phyloP scores from a whole-genome alignment of 2,888 invertebrate species.

The Ectemnius lituratus region DNA sequence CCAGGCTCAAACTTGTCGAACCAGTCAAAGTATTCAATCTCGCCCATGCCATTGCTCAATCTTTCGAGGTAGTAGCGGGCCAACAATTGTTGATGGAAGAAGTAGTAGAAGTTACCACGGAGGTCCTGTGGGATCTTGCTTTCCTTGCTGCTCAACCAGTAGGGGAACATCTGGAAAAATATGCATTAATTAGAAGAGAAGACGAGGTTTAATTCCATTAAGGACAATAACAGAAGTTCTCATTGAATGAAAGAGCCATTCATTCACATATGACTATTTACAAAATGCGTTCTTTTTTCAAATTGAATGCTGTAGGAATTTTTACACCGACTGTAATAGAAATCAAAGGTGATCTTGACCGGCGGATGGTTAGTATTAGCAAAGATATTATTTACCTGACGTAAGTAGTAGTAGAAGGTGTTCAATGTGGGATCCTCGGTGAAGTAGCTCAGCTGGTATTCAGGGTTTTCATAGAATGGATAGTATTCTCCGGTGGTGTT shows the following conservation, averaged over 20 bases:
- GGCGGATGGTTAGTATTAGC: too few species aligned
- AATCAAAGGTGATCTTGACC: too few species aligned
- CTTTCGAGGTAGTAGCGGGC: conserved; percentile 86
- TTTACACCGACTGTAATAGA: too few species aligned
- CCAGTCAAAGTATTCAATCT: conserved; percentile 82
- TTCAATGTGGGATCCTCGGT: conserved; percentile 85
- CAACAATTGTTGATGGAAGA: conserved; percentile 83
- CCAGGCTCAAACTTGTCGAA: conserved; percentile 78
- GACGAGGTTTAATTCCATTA: too few species aligned
- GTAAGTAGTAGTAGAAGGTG: conserved; percentile 84
- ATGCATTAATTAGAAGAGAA: too few species aligned
- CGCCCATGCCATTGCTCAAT: conserved; percentile 82
- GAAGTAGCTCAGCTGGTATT: conserved; percentile 83
- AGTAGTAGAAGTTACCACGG: conserved; percentile 84
- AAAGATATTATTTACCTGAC: conserved; percentile 75
- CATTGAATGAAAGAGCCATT: too few species aligned
- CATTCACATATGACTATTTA: too few species aligned
- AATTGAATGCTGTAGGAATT: too few species aligned
- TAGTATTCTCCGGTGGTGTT: conserved; percentile 82
- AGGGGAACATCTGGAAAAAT: conserved; percentile 78
- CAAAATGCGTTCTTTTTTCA: too few species aligned
- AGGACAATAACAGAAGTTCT: too few species aligned
- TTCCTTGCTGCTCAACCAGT: conserved; percentile 82
- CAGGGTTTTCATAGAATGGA: conserved; percentile 77
- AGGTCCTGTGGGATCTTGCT: conserved; percentile 80